Conservation (phyloP, 2,797 vertebrate genomes). For the Cheirogaleus major region DNA sequence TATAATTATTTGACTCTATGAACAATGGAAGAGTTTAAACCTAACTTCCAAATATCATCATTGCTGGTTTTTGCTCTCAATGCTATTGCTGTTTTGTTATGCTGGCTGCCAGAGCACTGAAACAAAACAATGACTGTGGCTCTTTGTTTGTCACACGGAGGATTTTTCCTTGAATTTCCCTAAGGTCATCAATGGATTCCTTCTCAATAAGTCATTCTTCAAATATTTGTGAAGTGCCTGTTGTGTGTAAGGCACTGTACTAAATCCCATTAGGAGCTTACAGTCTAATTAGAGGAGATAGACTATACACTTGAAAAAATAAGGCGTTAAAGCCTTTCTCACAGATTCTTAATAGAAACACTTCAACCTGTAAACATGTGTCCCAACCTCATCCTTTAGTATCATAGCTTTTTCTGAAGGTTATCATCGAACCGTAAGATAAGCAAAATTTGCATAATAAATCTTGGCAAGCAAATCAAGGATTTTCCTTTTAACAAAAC, state of each 20-base stretch:
- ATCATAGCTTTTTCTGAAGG: neutral
- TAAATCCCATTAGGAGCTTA: neutral
- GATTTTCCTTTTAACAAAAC: neutral
- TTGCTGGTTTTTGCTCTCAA: neutral
- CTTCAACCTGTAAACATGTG: neutral
- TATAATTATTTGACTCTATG: neutral
- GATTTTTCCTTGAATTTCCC: neutral
- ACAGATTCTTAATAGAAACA: neutral
- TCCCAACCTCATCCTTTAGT: neutral
- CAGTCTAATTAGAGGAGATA: neutral
- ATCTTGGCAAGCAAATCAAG: slow-evolving; percentile 12
- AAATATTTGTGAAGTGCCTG: slow-evolving; percentile 26
- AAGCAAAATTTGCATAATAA: neutral
- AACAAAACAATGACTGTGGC: neutral
- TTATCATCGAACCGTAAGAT: neutral
- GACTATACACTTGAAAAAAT: neutral
- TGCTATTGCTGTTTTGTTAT: neutral
- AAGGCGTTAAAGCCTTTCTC: neutral
- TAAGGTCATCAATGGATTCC: neutral
- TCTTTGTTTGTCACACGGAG: neutral
- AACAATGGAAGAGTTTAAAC: neutral
- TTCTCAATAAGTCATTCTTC: neutral
- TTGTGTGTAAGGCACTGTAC: neutral
- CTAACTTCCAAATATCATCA: neutral
- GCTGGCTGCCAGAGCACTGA: neutral